These are phyloP conservation scores for Apodemia zela DNA, from an alignment of 2,888 invertebrate genomes.

Conservation along the genomic window DNA sequence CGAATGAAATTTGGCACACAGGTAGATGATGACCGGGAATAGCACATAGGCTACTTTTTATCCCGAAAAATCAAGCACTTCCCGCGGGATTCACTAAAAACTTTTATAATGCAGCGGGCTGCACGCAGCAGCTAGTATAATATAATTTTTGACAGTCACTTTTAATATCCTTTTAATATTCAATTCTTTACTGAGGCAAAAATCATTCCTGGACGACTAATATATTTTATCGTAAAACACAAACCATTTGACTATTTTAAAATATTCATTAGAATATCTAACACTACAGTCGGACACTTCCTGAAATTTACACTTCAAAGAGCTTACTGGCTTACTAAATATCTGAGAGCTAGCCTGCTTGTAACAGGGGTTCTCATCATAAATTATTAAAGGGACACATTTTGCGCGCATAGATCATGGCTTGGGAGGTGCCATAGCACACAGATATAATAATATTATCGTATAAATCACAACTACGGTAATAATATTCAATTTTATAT, in stretches of 20 bases:
- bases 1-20: no score
- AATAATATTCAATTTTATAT: not conserved
- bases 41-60: no score
- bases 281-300: constrained; percentile 1
- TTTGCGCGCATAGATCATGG: constrained; percentile 15
- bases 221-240: not conserved
- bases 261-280: constrained; percentile 11
- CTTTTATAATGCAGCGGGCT: no score
- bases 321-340: constrained; percentile 8
- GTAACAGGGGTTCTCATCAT: constrained; percentile 16
- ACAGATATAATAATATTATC: constrained; percentile 3
- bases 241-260: not conserved
- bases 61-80: no score
- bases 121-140: no score
- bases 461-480: not conserved
- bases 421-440: not conserved
- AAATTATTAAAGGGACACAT: constrained; percentile 20
- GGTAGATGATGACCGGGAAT: no score
- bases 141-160: no score
- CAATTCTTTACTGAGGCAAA: no score
- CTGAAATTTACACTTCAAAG: constrained; percentile 11
- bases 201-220: not conserved
- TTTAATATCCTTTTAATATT: no score
- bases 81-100: no score
- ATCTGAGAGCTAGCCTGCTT: constrained; percentile 1